phyloP scores from a whole-genome alignment of 2,888 invertebrate genomes.

The Morinoia aosen region DNA sequence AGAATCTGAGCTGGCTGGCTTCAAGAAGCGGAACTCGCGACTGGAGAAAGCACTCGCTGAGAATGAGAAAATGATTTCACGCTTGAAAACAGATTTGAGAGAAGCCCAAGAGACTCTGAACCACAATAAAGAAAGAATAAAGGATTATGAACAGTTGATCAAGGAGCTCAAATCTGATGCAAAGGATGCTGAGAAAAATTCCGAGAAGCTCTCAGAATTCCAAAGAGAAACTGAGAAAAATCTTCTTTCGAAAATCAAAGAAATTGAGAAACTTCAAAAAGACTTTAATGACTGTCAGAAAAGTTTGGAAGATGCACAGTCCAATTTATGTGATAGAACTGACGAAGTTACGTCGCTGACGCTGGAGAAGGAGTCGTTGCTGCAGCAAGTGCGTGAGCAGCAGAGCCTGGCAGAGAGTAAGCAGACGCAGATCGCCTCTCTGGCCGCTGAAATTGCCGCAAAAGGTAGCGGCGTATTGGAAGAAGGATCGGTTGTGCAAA shows the following conservation, averaged over 20 bases:
- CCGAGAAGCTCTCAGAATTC: background rate
- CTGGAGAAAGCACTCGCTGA: slow-evolving; percentile 58
- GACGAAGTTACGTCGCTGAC: background rate
- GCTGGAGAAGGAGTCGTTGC: slow-evolving; percentile 18
- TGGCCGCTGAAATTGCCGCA: slow-evolving; percentile 30
- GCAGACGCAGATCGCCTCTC: background rate
- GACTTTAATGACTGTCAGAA: background rate
- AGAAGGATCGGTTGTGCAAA: slow-evolving; percentile 13
- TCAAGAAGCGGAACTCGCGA: slow-evolving; percentile 48
- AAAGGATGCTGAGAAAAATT: background rate
- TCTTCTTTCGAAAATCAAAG: background rate
- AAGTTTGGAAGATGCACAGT: background rate
- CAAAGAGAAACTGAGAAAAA: slow-evolving; percentile 20
- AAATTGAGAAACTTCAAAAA: slow-evolving; percentile 22
- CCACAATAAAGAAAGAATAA: slow-evolving; percentile 24
- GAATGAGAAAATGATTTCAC: slow-evolving; percentile 56
- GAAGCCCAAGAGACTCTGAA: background rate
- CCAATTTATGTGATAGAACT: background rate
- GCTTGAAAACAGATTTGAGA: slow-evolving; percentile 54
- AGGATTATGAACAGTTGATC: slow-evolving; percentile 2
- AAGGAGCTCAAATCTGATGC: slow-evolving; percentile 41
- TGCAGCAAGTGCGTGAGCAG: background rate
- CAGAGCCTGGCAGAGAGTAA: background rate
- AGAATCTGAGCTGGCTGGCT: background rate
- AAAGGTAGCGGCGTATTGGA: background rate